Percentiles rank a stretch among this genome's conserved stretches.
Evolutionary conservation across 1,140 invertebrate species (phyloP).

Genomic region (Hylaeus volcanicus): DNA sequence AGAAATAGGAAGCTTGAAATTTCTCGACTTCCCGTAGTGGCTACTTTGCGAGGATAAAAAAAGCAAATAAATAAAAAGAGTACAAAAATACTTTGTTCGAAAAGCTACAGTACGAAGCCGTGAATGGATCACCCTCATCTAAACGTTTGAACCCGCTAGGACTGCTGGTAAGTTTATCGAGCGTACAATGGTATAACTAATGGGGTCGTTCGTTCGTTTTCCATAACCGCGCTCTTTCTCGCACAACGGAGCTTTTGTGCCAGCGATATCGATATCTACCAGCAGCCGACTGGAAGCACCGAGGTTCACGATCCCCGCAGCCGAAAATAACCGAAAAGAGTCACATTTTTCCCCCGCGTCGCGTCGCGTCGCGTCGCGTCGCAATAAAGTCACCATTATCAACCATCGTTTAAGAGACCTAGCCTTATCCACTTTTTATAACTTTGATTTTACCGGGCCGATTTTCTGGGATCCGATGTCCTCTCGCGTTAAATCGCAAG

Average conservation of each 20-base stretch:
- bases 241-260: slow-evolving; percentile 45
- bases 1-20: no score
- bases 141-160: neutral
- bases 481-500: no score
- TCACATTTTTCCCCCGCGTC: neutral
- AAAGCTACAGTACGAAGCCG: neutral
- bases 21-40: no score
- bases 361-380: neutral
- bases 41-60: no score
- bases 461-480: no score
- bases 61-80: no score
- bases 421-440: no score
- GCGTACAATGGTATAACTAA: slow-evolving; percentile 44
- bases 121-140: neutral
- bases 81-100: neutral
- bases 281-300: slow-evolving; percentile 17
- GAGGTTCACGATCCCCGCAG: slow-evolving; percentile 17
- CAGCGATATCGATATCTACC: slow-evolving; percentile 42
- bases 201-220: slow-evolving; percentile 43
- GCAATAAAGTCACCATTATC: neutral
- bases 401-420: neutral
- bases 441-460: no score
- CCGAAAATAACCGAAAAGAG: slow-evolving; percentile 41
- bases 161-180: slow-evolving; percentile 30
- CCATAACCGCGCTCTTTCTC: slow-evolving; percentile 35